A percentile compares a stretch with the other conserved stretches of the same genome.
phyloP scores from a whole-genome alignment of 1,140 invertebrate species.

The Heliconius congener region DNA sequence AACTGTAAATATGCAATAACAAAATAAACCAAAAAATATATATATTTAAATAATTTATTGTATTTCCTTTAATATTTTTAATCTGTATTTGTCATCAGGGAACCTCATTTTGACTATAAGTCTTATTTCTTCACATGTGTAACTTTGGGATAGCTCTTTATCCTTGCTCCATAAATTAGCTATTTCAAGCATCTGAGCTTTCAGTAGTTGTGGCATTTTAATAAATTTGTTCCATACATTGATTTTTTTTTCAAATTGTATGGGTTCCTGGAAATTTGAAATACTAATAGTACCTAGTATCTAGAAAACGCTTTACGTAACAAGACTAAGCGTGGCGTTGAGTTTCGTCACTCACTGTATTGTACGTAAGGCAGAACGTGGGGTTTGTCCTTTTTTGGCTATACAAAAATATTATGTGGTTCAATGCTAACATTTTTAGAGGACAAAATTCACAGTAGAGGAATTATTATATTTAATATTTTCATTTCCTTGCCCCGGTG shows the following conservation, averaged over 20 bases:
- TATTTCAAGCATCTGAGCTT: conserved; percentile 67
- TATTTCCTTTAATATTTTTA: conserved; percentile 72
- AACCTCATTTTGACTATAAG: conserved; percentile 71
- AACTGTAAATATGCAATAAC: neutral
- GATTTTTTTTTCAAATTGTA: conserved; percentile 58
- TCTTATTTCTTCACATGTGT: conserved; percentile 66
- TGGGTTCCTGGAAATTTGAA: conserved; percentile 52
- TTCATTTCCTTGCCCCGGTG: too few species aligned
- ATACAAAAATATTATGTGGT: too few species aligned
- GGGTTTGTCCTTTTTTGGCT: too few species aligned
- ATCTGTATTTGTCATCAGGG: conserved; percentile 66
- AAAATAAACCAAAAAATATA: neutral
- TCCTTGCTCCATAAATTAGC: conserved; percentile 55
- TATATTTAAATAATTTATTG: conserved; percentile 43
- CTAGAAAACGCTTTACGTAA: neutral
- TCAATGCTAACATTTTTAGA: too few species aligned
- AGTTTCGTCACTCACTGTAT: too few species aligned
- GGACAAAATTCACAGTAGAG: too few species aligned
- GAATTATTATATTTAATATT: too few species aligned
- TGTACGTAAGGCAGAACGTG: too few species aligned
- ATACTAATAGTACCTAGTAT: neutral
- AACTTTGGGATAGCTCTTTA: conserved; percentile 48
- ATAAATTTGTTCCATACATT: conserved; percentile 63
- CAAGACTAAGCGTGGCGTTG: neutral
- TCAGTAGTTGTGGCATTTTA: conserved; percentile 60